These are phyloP conservation scores for Nothocercus julius DNA, from an alignment of 2,113 vertebrate species.

Conservation along the genomic window DNA sequence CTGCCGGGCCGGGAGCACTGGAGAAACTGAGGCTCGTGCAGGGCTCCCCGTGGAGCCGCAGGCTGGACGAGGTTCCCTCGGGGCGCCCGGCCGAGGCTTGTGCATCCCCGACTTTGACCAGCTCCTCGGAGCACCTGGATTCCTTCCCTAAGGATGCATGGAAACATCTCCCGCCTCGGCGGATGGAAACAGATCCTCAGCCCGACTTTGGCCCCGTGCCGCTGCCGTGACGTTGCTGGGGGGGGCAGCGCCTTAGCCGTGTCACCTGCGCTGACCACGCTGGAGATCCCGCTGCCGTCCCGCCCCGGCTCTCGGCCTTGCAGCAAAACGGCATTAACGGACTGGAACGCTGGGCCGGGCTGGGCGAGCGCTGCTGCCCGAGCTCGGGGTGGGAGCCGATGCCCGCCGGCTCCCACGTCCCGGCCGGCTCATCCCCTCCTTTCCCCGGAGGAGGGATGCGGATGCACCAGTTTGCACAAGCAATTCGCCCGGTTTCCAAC, in stretches of 20 bases:
- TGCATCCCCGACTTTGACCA: neutral
- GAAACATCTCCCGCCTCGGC: neutral
- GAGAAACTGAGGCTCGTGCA: too few species aligned
- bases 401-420: neutral
- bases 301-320: neutral
- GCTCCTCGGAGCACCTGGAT: neutral
- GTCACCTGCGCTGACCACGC: conserved; percentile 69
- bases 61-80: neutral
- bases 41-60: neutral
- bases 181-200: conserved; percentile 53
- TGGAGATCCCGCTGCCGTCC: conserved; percentile 71
- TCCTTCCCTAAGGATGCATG: neutral
- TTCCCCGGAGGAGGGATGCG: neutral
- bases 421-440: conserved; percentile 29
- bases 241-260: conserved; percentile 63
- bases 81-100: neutral
- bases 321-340: conserved; percentile 52
- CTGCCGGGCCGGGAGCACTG: too few species aligned
- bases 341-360: conserved; percentile 49
- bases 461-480: too few species aligned
- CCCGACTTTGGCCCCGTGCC: conserved; percentile 59
- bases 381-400: neutral
- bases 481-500: too few species aligned
- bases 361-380: conserved; percentile 33
- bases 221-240: conserved; percentile 59